Conservation (phyloP, 2,797 vertebrate species). For the Enteromius trimaculatus region DNA sequence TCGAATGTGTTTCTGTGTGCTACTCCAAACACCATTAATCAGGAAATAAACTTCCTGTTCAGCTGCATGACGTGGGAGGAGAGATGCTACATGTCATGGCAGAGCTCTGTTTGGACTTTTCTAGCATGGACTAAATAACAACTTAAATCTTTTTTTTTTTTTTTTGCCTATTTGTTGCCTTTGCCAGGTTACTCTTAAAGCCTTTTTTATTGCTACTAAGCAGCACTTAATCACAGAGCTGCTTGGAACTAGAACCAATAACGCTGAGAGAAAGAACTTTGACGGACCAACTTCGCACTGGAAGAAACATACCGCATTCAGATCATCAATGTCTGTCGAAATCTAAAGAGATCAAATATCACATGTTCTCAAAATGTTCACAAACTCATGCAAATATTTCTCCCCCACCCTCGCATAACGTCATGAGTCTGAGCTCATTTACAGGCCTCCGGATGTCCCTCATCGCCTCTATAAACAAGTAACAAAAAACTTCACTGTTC, state of each 20-base stretch:
- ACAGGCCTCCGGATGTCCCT: constrained; percentile 57
- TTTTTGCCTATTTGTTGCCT: neutral
- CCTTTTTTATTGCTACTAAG: neutral
- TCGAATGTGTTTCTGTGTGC: neutral
- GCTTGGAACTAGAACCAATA: neutral
- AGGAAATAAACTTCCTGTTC: constrained; percentile 5
- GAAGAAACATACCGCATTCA: neutral
- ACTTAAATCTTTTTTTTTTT: neutral
- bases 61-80: neutral
- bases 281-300: neutral
- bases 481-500: constrained; percentile 67
- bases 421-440: constrained; percentile 39
- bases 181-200: neutral
- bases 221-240: neutral
- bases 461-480: constrained; percentile 46
- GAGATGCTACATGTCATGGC: neutral
- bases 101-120: constrained; percentile 4
- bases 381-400: neutral
- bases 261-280: neutral
- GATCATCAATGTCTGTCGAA: neutral
- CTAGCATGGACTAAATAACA: neutral
- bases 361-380: neutral
- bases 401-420: constrained; percentile 19
- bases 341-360: neutral
- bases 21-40: constrained; percentile 18